Evolutionary conservation across 2,888 invertebrate species (phyloP).

Genomic region (Eupeodes latifasciatus): DNA sequence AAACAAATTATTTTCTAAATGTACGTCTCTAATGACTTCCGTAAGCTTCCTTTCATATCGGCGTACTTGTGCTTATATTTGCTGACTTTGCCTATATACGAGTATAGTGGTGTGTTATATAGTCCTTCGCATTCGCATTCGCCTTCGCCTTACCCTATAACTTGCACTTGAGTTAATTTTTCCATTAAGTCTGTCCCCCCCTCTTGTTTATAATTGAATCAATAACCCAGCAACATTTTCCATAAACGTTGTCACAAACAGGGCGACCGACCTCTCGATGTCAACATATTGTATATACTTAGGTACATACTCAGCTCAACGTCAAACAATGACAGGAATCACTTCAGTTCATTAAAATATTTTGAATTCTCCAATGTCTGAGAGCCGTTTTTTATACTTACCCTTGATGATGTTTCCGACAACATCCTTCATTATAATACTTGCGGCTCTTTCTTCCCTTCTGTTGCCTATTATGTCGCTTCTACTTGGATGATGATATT

Average conservation of each 20-base stretch:
- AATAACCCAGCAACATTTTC: constrained; percentile 59
- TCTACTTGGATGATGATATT: constrained; percentile 65
- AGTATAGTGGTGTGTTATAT: background rate
- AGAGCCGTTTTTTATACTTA: constrained; percentile 47
- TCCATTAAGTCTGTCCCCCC: constrained; percentile 72
- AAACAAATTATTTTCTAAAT: constrained; percentile 75
- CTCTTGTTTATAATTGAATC: constrained; percentile 72
- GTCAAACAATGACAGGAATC: constrained; percentile 71
- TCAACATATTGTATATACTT: constrained; percentile 9
- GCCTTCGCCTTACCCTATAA: constrained; percentile 46
- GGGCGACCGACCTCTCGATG: constrained; percentile 54
- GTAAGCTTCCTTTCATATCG: constrained; percentile 59
- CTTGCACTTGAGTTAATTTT: constrained; percentile 75
- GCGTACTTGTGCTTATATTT: background rate
- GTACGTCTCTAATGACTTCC: constrained; percentile 72
- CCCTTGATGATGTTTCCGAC: constrained; percentile 34
- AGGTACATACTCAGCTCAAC: constrained; percentile 57
- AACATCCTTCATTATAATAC: constrained; percentile 55
- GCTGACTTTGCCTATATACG: constrained; percentile 1
- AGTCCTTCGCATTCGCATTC: no score
- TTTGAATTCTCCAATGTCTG: constrained; percentile 68
- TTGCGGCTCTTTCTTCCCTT: constrained; percentile 21
- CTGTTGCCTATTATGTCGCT: constrained; percentile 26
- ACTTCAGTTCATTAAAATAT: constrained; percentile 76
- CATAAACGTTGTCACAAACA: constrained; percentile 31